phyloP scores from a whole-genome alignment of 2,888 invertebrate genomes.

The Caenorhabditis wallacei region DNA sequence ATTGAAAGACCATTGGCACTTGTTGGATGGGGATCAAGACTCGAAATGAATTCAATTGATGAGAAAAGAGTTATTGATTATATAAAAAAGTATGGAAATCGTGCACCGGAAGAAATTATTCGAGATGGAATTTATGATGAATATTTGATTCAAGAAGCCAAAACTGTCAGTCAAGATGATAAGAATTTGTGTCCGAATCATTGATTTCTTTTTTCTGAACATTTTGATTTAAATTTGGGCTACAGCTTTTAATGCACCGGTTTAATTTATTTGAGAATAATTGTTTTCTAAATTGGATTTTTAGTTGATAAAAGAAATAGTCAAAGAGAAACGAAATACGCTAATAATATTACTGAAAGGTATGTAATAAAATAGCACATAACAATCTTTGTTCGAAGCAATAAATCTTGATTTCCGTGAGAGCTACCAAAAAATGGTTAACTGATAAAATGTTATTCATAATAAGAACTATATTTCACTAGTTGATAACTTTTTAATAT shows the following conservation, averaged over 20 bases:
- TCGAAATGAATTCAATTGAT: slow-evolving; percentile 88
- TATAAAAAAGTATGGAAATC: slow-evolving; percentile 85
- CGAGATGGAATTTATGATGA: slow-evolving; percentile 73
- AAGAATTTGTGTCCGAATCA: slow-evolving; percentile 63
- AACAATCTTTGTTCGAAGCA: no score
- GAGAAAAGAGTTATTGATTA: slow-evolving; percentile 86
- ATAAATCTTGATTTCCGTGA: no score
- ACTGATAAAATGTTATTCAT: no score
- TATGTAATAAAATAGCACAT: no score
- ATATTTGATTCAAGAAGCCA: slow-evolving; percentile 70
- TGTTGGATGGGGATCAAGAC: slow-evolving; percentile 89
- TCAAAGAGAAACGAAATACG: no score
- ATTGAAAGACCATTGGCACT: slow-evolving; percentile 87
- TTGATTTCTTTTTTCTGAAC: slow-evolving; percentile 18
- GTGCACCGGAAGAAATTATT: slow-evolving; percentile 76
- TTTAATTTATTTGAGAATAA: slow-evolving; percentile 24
- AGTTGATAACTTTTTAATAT: no score
- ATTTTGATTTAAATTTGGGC: no score
- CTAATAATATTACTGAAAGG: no score
- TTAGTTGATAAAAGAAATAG: no score
- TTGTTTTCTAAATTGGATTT: neutral
- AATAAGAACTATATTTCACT: no score
- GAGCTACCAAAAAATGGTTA: no score
- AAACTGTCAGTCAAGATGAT: slow-evolving; percentile 69
- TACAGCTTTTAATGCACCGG: slow-evolving; percentile 1